These are phyloP conservation scores for Sinopyrophorus schimmeli DNA, from an alignment of 2,888 invertebrate genomes.

Conservation along the genomic window DNA sequence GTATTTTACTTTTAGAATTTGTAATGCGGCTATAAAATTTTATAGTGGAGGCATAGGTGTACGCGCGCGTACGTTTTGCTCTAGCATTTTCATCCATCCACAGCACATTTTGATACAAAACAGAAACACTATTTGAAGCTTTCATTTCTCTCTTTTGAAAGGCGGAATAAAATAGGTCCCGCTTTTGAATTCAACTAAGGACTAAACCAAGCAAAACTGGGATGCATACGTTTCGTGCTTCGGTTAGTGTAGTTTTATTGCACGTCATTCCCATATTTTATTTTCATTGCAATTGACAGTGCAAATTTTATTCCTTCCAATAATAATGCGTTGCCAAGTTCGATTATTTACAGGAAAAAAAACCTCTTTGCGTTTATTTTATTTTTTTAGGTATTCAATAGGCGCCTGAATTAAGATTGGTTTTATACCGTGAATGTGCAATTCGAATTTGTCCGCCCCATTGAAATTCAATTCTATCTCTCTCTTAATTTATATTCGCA, in stretches of 20 bases:
- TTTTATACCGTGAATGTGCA: slow-evolving; percentile 20
- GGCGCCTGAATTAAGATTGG: slow-evolving; percentile 23
- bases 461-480: slow-evolving; percentile 23
- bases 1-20: no score
- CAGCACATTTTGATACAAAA: slow-evolving; percentile 9
- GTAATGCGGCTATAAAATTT: no score
- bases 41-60: not conserved
- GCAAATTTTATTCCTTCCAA: not conserved
- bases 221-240: slow-evolving; percentile 1
- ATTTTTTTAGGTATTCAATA: slow-evolving; percentile 21
- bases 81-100: slow-evolving; percentile 1
- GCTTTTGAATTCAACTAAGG: slow-evolving; percentile 18
- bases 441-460: slow-evolving; percentile 24
- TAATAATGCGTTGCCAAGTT: slow-evolving; percentile 3
- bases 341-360: slow-evolving; percentile 10
- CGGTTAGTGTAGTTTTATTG: slow-evolving; percentile 1
- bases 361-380: not conserved
- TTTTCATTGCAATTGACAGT: slow-evolving; percentile 5
- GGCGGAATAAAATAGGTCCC: slow-evolving; percentile 12
- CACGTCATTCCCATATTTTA: slow-evolving; percentile 1
- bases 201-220: slow-evolving; percentile 14
- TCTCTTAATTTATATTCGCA: slow-evolving; percentile 27
- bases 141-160: slow-evolving; percentile 17
- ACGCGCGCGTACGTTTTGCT: not conserved
- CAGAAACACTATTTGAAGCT: slow-evolving; percentile 14